These are phyloP conservation scores for Pangasius larnaudii DNA, from an alignment of 2,797 vertebrate genomes.

Conservation along the genomic window DNA sequence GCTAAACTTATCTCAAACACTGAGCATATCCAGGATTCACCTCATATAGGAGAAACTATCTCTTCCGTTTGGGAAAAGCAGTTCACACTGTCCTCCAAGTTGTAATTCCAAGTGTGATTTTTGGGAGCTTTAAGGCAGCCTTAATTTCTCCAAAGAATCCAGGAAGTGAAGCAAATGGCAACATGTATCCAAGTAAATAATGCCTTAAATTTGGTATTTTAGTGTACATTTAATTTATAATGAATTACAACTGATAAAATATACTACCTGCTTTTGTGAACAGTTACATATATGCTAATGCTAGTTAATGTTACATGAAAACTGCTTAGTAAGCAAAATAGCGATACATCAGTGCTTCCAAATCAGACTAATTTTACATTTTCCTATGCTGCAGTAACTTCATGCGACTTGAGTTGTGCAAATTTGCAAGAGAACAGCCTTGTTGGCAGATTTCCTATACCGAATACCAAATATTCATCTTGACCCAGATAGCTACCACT, in stretches of 20 bases:
- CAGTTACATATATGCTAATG: background rate
- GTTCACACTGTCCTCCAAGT: background rate
- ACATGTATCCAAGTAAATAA: background rate
- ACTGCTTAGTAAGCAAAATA: background rate
- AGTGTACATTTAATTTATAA: background rate
- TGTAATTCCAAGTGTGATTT: background rate
- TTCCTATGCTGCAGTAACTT: background rate
- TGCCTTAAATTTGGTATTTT: background rate
- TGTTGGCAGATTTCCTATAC: too few relatives aligned
- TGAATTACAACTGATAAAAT: background rate
- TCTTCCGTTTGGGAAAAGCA: background rate
- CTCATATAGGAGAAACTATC: background rate
- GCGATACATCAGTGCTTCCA: background rate
- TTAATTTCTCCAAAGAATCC: background rate
- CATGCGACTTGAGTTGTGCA: too few relatives aligned
- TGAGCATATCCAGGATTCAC: background rate
- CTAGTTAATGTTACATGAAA: background rate
- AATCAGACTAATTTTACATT: background rate
- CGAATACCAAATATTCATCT: background rate
- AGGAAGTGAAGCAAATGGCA: background rate
- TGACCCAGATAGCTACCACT: background rate
- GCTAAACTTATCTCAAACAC: too few relatives aligned
- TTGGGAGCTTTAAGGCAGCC: background rate
- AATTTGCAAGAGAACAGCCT: background rate
- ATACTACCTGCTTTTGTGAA: background rate